Evolutionary conservation across 2,797 vertebrate genomes (phyloP).

Genomic region (Sebastes paucispinis): DNA sequence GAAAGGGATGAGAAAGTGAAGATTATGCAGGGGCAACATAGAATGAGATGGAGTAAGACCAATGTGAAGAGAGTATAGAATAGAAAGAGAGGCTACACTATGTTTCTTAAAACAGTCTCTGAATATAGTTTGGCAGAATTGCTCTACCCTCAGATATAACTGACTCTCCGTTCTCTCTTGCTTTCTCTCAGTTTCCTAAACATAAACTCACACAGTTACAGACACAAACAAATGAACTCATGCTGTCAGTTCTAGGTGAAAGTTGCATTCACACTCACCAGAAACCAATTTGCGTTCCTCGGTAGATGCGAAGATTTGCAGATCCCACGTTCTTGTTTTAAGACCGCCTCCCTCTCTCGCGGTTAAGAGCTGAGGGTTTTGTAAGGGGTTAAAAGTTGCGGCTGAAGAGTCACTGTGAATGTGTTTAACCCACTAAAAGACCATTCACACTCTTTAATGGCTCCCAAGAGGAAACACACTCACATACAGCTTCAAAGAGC

Average conservation of each 20-base stretch:
- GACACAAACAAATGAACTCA: slow-evolving; percentile 16
- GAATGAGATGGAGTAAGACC: slow-evolving; percentile 17
- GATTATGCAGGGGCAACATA: slow-evolving; percentile 45
- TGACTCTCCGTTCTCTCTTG: neutral
- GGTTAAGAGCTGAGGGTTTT: neutral
- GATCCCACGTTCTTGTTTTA: slow-evolving; percentile 11
- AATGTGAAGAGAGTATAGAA: slow-evolving; percentile 44
- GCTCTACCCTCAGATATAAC: neutral
- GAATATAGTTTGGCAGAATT: slow-evolving; percentile 40
- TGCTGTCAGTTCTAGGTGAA: slow-evolving; percentile 25
- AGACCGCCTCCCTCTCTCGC: neutral
- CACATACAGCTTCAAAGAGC: slow-evolving; percentile 28
- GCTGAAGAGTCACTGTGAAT: slow-evolving; percentile 30
- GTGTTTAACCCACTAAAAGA: slow-evolving; percentile 58
- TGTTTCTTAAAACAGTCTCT: slow-evolving; percentile 37
- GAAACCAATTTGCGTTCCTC: slow-evolving; percentile 17
- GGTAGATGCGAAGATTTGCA: neutral
- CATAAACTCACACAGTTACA: neutral
- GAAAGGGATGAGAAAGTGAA: slow-evolving; percentile 54
- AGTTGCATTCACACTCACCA: slow-evolving; percentile 4
- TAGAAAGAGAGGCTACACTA: slow-evolving; percentile 26
- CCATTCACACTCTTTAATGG: slow-evolving; percentile 43
- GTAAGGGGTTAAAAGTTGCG: slow-evolving; percentile 15
- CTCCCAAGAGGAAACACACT: slow-evolving; percentile 25
- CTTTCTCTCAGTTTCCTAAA: neutral